phyloP scores from a whole-genome alignment of 1,140 invertebrate species.

The Microplitis mediator region DNA sequence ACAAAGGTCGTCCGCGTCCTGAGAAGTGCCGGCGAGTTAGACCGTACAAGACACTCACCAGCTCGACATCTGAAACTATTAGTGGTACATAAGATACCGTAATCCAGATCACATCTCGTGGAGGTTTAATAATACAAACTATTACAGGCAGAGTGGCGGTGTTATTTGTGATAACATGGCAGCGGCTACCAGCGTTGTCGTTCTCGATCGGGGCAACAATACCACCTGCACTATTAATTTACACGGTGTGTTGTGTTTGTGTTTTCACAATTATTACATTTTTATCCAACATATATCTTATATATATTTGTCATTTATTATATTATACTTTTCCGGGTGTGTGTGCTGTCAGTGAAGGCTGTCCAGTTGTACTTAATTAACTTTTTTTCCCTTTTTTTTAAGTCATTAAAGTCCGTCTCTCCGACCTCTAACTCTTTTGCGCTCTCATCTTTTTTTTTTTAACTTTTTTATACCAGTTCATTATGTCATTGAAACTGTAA shows the following conservation, averaged over 20 bases:
- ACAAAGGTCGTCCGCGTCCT: slow-evolving; percentile 18
- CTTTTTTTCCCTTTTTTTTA: neutral
- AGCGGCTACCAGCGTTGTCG: slow-evolving; percentile 89
- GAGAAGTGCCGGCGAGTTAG: slow-evolving; percentile 5
- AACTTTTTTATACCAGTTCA: neutral
- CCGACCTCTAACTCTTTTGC: neutral
- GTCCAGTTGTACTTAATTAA: neutral
- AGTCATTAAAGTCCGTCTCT: neutral
- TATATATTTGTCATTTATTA: neutral
- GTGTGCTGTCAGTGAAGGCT: neutral
- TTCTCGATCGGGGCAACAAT: slow-evolving; percentile 92
- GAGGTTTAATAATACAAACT: neutral
- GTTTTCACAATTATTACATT: neutral
- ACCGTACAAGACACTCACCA: no score
- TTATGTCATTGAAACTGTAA: neutral
- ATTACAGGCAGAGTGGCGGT: slow-evolving; percentile 13
- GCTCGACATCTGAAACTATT: no score
- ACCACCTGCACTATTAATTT: slow-evolving; percentile 93
- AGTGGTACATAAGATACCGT: no score
- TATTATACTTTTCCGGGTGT: neutral
- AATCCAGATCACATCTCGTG: neutral
- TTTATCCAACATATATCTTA: neutral
- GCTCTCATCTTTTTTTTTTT: neutral
- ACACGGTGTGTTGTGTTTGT: slow-evolving; percentile 74
- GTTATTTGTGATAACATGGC: slow-evolving; percentile 70